A percentile compares a stretch with the other conserved stretches of the same genome.
phyloP scores from a whole-genome alignment of 2,888 invertebrate species.

The Catocala fraxini region DNA sequence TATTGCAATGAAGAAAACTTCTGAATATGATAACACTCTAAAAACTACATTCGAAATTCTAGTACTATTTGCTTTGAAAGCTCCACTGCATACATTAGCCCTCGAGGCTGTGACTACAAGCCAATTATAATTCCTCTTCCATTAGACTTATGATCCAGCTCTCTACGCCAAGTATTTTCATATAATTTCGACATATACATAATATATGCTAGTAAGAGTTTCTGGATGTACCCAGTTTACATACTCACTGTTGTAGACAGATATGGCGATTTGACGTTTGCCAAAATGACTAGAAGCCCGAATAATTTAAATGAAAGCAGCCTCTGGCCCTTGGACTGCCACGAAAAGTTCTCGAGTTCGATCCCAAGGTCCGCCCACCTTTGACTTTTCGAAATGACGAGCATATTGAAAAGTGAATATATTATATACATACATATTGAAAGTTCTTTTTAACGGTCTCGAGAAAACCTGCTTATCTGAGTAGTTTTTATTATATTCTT shows the following conservation, averaged over 20 bases:
- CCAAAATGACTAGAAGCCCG: slow-evolving; percentile 16
- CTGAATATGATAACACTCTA: not conserved
- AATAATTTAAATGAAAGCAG: too few species aligned
- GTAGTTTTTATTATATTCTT: too few species aligned
- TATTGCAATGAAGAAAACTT: not conserved
- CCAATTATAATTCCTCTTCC: slow-evolving; percentile 15
- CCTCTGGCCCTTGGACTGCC: too few species aligned
- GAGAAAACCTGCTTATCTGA: too few species aligned
- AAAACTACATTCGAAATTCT: not conserved
- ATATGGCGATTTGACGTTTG: slow-evolving; percentile 11
- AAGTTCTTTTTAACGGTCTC: too few species aligned
- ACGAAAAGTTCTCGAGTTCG: too few species aligned
- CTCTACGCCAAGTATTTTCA: slow-evolving; percentile 39
- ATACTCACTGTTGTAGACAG: slow-evolving; percentile 28
- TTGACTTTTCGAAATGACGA: too few species aligned
- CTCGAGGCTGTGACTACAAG: not conserved
- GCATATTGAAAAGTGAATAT: too few species aligned
- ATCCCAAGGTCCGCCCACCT: too few species aligned
- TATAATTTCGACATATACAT: slow-evolving; percentile 45
- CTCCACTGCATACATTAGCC: not conserved
- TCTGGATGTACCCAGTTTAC: slow-evolving; percentile 38
- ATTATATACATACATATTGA: too few species aligned
- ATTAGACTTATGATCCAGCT: slow-evolving; percentile 35
- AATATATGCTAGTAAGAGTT: slow-evolving; percentile 44
- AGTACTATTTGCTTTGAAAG: slow-evolving; percentile 2